Percentiles rank a stretch among this genome's conserved stretches.
Conservation (phyloP, 2,888 invertebrate species). For the Pyrgus malvae region DNA sequence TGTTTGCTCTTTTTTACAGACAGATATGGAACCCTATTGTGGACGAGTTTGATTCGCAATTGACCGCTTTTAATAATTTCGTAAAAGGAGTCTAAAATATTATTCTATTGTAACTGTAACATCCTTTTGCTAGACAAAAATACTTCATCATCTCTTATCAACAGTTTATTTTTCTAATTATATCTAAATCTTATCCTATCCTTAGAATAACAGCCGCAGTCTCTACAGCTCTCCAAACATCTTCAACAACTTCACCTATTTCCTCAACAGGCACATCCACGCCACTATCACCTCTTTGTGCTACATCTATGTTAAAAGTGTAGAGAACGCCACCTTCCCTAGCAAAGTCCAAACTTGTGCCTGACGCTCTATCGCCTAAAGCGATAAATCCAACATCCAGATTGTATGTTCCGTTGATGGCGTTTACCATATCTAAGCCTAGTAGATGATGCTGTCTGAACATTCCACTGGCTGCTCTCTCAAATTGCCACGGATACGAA, state of each 20-base stretch:
- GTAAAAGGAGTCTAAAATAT: too few relatives aligned
- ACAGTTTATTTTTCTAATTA: background rate
- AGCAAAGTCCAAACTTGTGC: conserved; percentile 61
- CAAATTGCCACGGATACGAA: conserved; percentile 86
- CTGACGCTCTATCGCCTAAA: conserved; percentile 59
- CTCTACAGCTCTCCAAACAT: conserved; percentile 60
- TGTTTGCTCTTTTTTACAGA: too few relatives aligned
- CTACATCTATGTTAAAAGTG: conserved; percentile 58
- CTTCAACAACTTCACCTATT: conserved; percentile 49
- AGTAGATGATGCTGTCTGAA: conserved; percentile 58
- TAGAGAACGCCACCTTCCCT: conserved; percentile 49
- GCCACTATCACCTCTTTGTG: conserved; percentile 46
- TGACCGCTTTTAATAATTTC: too few relatives aligned
- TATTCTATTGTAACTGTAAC: too few relatives aligned
- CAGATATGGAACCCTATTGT: too few relatives aligned
- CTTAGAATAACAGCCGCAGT: conserved; percentile 38
- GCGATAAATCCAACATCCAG: conserved; percentile 53
- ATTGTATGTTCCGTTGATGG: conserved; percentile 48
- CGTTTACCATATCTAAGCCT: conserved; percentile 51
- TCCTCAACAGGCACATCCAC: conserved; percentile 55
- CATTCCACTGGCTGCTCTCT: conserved; percentile 65
- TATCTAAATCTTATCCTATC: background rate
- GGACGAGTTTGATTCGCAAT: too few relatives aligned
- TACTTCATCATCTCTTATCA: too few relatives aligned
- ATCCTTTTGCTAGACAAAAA: too few relatives aligned